A percentile compares a stretch with the other conserved stretches of the same genome.
Evolutionary conservation across 2,797 vertebrate genomes (phyloP).

Genomic region (Darevskia mixta): DNA sequence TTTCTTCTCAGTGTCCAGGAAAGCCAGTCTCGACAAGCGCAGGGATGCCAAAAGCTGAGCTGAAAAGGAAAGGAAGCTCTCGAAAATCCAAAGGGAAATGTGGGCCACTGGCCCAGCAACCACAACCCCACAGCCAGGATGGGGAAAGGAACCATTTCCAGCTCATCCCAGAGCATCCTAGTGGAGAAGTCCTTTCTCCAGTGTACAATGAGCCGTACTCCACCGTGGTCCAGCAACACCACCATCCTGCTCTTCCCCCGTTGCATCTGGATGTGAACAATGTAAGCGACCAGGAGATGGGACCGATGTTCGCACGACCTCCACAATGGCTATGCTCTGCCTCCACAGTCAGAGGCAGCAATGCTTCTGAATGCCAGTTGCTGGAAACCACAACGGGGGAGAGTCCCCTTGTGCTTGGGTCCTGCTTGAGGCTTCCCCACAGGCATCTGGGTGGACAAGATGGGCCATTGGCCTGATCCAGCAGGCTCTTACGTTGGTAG

Average conservation of each 20-base stretch:
- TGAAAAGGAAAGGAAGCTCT: constrained; percentile 82
- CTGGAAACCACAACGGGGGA: no score
- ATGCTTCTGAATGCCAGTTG: no score
- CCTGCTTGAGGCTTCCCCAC: no score
- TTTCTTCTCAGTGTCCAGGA: constrained; percentile 67
- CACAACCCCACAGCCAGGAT: constrained; percentile 79
- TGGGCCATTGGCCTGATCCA: no score
- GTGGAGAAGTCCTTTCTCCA: constrained; percentile 70
- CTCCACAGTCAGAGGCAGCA: no score
- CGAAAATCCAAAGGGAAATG: constrained; percentile 82
- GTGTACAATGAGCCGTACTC: constrained; percentile 86
- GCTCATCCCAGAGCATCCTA: constrained; percentile 56
- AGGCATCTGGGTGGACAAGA: no score
- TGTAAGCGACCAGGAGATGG: constrained; percentile 74
- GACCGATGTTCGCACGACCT: no score
- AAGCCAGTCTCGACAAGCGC: constrained; percentile 75
- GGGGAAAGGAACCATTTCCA: constrained; percentile 70
- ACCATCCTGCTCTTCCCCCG: constrained; percentile 44
- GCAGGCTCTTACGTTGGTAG: no score
- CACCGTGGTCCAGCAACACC: constrained; percentile 39
- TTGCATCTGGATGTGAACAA: constrained; percentile 84
- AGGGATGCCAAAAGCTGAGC: constrained; percentile 67
- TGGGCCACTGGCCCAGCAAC: constrained; percentile 71
- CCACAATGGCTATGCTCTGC: no score
- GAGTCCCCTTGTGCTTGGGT: no score